Conservation (phyloP, 2,797 vertebrate species). For the Typhlichthys subterraneus region DNA sequence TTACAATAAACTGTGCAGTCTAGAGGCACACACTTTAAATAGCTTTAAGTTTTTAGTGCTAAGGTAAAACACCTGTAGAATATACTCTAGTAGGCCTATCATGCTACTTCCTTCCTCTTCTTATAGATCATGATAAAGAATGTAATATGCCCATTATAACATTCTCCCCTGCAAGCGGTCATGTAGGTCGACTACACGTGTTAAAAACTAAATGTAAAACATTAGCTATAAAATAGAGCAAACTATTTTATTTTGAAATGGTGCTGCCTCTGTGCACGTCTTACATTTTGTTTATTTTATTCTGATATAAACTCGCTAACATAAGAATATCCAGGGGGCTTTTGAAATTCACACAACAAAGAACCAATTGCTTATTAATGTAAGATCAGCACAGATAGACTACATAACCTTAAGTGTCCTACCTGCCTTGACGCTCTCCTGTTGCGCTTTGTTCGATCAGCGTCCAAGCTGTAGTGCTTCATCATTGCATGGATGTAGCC, state of each 20-base stretch:
- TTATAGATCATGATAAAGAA: not conserved
- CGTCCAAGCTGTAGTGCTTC: slow-evolving; percentile 54
- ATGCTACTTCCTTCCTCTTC: not conserved
- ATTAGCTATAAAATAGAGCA: too few species aligned
- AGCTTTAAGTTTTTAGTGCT: not conserved
- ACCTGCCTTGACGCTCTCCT: slow-evolving; percentile 54
- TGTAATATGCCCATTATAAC: not conserved
- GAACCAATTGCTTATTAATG: not conserved
- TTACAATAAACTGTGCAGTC: not conserved
- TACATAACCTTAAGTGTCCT: slow-evolving; percentile 48
- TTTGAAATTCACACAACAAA: not conserved
- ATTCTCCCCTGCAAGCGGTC: not conserved
- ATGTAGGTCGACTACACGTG: too few species aligned
- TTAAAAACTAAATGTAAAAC: too few species aligned
- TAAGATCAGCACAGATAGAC: not conserved
- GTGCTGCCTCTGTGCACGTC: too few species aligned
- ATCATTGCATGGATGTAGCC: slow-evolving; percentile 34
- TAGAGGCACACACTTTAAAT: not conserved
- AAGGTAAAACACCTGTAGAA: slow-evolving; percentile 2
- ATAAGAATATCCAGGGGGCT: slow-evolving; percentile 10
- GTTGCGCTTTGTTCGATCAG: slow-evolving; percentile 50
- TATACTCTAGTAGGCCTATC: not conserved
- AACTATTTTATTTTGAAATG: too few species aligned
- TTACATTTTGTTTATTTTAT: too few species aligned
- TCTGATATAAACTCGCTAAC: slow-evolving; percentile 20